Conservation (phyloP, 2,888 invertebrate species). For the Neocrepidodera transversa region DNA sequence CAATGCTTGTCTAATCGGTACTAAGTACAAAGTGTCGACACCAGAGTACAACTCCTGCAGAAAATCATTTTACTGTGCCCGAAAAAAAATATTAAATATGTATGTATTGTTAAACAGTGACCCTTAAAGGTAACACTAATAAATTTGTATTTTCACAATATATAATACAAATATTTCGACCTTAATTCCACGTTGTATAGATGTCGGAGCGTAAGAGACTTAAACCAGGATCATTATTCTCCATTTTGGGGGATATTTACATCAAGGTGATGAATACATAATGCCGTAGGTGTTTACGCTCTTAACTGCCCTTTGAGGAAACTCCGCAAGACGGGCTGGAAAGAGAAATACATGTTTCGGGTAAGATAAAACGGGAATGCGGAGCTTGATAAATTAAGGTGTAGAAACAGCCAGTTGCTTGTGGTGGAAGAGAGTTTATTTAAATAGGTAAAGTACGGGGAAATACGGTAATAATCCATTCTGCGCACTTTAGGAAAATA, state of each 20-base stretch:
- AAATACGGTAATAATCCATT: not conserved
- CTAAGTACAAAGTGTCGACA: too few relatives aligned
- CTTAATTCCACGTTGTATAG: constrained; percentile 13
- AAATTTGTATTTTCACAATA: too few relatives aligned
- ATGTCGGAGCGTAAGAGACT: constrained; percentile 5
- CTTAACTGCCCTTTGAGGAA: constrained; percentile 23
- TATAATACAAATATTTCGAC: constrained; percentile 22
- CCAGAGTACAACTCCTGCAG: too few relatives aligned
- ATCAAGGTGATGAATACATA: constrained; percentile 27
- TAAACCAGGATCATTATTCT: constrained; percentile 23
- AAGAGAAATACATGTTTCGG: constrained; percentile 9
- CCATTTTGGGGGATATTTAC: constrained; percentile 29
- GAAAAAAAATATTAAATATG: too few relatives aligned
- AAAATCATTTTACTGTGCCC: too few relatives aligned
- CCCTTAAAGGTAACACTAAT: too few relatives aligned
- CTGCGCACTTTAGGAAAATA: constrained; percentile 2
- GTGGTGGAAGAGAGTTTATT: constrained; percentile 9
- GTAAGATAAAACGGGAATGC: constrained; percentile 6
- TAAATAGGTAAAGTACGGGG: constrained; percentile 2
- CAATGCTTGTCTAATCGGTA: too few relatives aligned
- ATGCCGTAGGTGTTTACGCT: constrained; percentile 22
- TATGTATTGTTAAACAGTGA: too few relatives aligned
- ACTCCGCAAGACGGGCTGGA: constrained; percentile 5
- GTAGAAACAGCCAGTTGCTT: constrained; percentile 3
- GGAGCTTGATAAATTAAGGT: constrained; percentile 10